Conservation (phyloP, 2,888 invertebrate species). For the Hirudinaria manillensis region DNA sequence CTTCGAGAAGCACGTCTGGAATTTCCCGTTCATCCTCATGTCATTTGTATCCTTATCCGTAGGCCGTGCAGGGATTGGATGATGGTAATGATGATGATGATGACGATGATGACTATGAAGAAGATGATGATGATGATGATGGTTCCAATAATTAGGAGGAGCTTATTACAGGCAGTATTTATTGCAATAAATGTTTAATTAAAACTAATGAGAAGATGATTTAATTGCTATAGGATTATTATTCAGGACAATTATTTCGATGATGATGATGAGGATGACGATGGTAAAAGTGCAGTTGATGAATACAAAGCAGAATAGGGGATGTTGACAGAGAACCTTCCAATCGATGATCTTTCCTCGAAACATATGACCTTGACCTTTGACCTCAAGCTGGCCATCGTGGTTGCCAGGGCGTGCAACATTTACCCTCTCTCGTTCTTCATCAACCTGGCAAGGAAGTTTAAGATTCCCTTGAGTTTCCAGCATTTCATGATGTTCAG, state of each 20-base stretch:
- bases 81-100: not conserved
- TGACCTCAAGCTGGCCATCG: slow-evolving; percentile 71
- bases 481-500: slow-evolving; percentile 97
- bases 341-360: not conserved
- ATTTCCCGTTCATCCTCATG: slow-evolving; percentile 80
- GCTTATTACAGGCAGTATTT: too few species aligned
- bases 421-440: slow-evolving; percentile 89
- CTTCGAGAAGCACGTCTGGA: slow-evolving; percentile 88
- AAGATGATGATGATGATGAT: not conserved
- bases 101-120: not conserved
- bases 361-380: not conserved
- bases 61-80: not conserved
- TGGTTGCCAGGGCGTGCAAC: slow-evolving; percentile 83
- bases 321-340: not conserved
- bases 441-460: slow-evolving; percentile 78
- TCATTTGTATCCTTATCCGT: slow-evolving; percentile 71
- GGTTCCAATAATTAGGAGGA: too few species aligned
- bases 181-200: too few species aligned
- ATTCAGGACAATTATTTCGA: too few species aligned
- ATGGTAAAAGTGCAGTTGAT: not conserved
- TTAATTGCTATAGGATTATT: not conserved
- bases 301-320: not conserved
- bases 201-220: too few species aligned
- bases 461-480: slow-evolving; percentile 81
- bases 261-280: not conserved